Base-by-base conservation (phyloP, 2,888 invertebrate species). In the Drosophila glabriapex region DNA sequence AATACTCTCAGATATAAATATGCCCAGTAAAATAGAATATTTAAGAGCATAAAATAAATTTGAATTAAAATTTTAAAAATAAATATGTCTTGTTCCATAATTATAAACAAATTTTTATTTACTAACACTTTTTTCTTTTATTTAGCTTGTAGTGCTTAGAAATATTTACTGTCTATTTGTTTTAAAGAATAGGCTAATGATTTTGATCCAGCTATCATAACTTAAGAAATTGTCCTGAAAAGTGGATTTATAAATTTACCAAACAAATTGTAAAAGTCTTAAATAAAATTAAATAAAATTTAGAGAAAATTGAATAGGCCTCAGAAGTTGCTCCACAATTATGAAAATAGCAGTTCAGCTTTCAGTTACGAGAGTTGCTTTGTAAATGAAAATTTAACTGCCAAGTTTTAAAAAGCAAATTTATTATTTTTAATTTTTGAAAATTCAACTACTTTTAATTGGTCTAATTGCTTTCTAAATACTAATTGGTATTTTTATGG, bases 41-140 rank as follows among this genome's bases (percentile, higher is more conserved):
- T 22, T 14, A 14, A 22, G 1, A 14, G 7, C 14, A 0, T 4
- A 7, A 14, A 4, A 14, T 22, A 1, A 46, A 2, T 14, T 46
- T 5, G 2, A 41, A 12, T 12, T 10, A n/a, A 12, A 2, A 10
- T 10, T 2, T n/a, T 22, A 0, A 14, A 14, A 22, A n/a, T 7
- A 3, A 39, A 0, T 39, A 3, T 7, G 19, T 41, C 2, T 5
- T 41, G 2, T 5, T n/a, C n/a, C 19, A 19, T 0, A 39, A 0
- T 39, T 19, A 39, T 39, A 19, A 39, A 4, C 9, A 9, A 4
- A 9, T 39, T 19, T 0, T 12, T n/a, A 5, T 41, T n/a, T 1
- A 12, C 10, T 2, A 41, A 2, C 1, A 12, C 1, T n/a, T n/a
- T 12, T 12, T 12, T 43, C 0, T 1, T n/a, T 43, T 43, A 43